Percentiles rank a stretch among this genome's conserved stretches.
Evolutionary conservation across 2,888 invertebrate species (phyloP).

Genomic region (Campoletis raptor): DNA sequence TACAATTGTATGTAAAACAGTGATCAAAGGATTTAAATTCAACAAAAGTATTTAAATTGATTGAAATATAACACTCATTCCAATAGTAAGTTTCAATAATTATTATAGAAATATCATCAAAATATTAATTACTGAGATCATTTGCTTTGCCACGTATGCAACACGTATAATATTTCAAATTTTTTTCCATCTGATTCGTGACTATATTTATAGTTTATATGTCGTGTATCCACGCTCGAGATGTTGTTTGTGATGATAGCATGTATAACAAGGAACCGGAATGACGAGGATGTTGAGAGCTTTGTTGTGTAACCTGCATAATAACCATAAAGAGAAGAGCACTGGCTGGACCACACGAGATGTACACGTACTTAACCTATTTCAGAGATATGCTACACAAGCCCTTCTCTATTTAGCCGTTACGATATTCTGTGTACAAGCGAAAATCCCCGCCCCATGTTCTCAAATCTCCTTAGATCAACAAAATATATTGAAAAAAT

Average conservation of each 20-base stretch:
- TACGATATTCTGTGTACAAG: conserved; percentile 4
- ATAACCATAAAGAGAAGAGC: conserved; percentile 61
- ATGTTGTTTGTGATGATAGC: conserved; percentile 29
- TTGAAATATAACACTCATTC: background rate
- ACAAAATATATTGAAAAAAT: no score
- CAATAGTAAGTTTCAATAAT: background rate
- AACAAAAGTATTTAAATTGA: background rate
- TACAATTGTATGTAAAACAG: conserved; percentile 18
- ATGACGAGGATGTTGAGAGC: conserved; percentile 61
- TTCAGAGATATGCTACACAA: conserved; percentile 37
- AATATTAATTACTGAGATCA: background rate
- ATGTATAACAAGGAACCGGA: conserved; percentile 37
- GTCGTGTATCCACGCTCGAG: background rate
- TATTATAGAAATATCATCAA: background rate
- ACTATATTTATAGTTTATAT: no score
- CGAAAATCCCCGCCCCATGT: background rate
- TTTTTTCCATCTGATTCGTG: background rate
- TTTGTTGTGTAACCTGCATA: conserved; percentile 63
- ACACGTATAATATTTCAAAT: background rate
- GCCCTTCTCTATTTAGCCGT: conserved; percentile 23
- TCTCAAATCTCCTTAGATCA: background rate
- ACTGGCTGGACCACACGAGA: conserved; percentile 22
- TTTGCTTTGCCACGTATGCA: background rate
- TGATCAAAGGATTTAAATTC: conserved; percentile 37
- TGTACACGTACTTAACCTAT: conserved; percentile 53